phyloP scores from a whole-genome alignment of 1,140 invertebrate species.

The Ectropis grisescens region DNA sequence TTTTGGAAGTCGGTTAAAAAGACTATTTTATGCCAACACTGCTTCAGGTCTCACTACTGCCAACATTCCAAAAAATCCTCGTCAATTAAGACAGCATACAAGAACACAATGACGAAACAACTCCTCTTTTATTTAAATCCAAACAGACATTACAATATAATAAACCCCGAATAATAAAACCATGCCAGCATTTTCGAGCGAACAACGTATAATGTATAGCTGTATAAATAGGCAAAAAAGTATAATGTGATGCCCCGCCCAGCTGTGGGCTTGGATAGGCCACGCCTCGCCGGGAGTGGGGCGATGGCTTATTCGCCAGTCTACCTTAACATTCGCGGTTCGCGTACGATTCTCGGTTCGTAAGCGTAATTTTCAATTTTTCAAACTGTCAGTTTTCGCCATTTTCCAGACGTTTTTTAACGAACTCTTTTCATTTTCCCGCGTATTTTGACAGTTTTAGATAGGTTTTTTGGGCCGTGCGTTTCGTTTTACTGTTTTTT shows the following conservation, averaged over 20 bases:
- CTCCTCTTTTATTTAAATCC: slow-evolving; percentile 32
- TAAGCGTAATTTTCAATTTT: too few relatives aligned
- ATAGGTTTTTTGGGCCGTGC: too few relatives aligned
- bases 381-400: too few relatives aligned
- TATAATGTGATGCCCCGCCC: slow-evolving; percentile 29
- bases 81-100: slow-evolving; percentile 27
- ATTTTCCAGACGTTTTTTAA: too few relatives aligned
- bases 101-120: slow-evolving; percentile 29
- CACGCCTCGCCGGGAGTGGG: slow-evolving; percentile 29
- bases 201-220: slow-evolving; percentile 11
- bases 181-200: slow-evolving; percentile 11
- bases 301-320: slow-evolving; percentile 38
- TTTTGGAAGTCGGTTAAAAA: too few relatives aligned
- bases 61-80: slow-evolving; percentile 5
- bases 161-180: slow-evolving; percentile 39
- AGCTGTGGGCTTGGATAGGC: slow-evolving; percentile 11
- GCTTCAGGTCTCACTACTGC: background rate
- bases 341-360: slow-evolving; percentile 23
- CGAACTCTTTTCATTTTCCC: too few relatives aligned
- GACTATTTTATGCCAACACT: too few relatives aligned
- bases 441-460: too few relatives aligned
- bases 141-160: slow-evolving; percentile 45
- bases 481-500: too few relatives aligned
- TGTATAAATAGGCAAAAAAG: slow-evolving; percentile 34
- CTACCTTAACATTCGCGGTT: slow-evolving; percentile 32